phyloP scores from a whole-genome alignment of 2,113 vertebrate species.

The Oryzias javanicus region DNA sequence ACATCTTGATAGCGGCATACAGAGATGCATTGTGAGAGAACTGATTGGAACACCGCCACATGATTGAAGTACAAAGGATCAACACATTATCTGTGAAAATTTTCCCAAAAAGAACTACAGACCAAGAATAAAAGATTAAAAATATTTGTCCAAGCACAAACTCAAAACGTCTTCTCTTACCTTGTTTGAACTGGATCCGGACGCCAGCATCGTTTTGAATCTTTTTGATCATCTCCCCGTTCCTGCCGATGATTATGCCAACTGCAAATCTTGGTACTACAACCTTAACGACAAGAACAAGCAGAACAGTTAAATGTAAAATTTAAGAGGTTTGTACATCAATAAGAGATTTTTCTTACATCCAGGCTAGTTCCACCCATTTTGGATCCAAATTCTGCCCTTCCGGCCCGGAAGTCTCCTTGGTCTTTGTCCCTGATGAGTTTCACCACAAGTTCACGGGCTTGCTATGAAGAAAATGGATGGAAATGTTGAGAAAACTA shows the following conservation, averaged over 20 bases:
- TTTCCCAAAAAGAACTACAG: too few relatives aligned
- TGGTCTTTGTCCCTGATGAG: constrained; percentile 98
- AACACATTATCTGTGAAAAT: too few relatives aligned
- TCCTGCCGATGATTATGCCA: constrained; percentile 97
- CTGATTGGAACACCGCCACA: too few relatives aligned
- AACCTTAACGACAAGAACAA: constrained; percentile 75
- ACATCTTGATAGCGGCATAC: too few relatives aligned
- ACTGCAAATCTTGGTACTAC: constrained; percentile 96
- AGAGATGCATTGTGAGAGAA: too few relatives aligned
- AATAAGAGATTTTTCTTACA: constrained; percentile 69
- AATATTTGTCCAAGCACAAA: not conserved
- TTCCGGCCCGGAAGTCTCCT: constrained; percentile 87
- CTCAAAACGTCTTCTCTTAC: constrained; percentile 33
- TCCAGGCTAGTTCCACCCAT: constrained; percentile 92
- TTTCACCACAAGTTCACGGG: constrained; percentile 95
- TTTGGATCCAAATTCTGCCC: constrained; percentile 89
- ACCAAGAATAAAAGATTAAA: too few relatives aligned
- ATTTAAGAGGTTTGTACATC: not conserved
- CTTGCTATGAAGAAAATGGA: constrained; percentile 81
- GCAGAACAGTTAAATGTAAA: not conserved
- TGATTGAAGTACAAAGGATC: too few relatives aligned
- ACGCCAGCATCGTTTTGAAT: constrained; percentile 97
- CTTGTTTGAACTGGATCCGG: constrained; percentile 98
- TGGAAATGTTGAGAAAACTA: not conserved
- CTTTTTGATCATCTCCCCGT: constrained; percentile 99